Percentiles rank a stretch among this genome's conserved stretches.
phyloP scores from a whole-genome alignment of 2,888 invertebrate genomes.

The Xestia xanthographa region DNA sequence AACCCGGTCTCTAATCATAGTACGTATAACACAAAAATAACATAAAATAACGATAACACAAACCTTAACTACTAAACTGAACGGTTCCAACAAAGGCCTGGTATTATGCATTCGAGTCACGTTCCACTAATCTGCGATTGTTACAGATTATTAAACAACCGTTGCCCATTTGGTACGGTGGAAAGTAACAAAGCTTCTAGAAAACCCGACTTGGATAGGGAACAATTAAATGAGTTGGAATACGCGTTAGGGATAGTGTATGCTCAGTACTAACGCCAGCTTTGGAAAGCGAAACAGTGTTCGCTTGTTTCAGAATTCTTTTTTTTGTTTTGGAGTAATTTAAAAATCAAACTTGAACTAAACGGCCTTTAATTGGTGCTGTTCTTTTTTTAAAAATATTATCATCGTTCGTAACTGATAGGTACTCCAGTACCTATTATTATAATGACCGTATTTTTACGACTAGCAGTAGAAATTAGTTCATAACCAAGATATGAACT shows the following conservation, averaged over 20 bases:
- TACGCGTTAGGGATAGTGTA: slow-evolving; percentile 38
- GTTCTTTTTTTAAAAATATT: background rate
- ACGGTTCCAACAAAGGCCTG: slow-evolving; percentile 66
- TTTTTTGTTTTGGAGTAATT: slow-evolving; percentile 33
- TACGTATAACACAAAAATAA: slow-evolving; percentile 73
- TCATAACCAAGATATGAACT: background rate
- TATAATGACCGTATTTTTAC: background rate
- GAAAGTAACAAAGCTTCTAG: slow-evolving; percentile 71
- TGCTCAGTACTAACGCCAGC: slow-evolving; percentile 15
- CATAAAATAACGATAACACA: slow-evolving; percentile 68
- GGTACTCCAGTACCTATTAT: background rate
- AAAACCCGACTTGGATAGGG: slow-evolving; percentile 70
- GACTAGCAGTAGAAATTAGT: background rate
- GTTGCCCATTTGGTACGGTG: slow-evolving; percentile 72
- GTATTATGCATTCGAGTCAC: slow-evolving; percentile 75
- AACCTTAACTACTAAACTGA: slow-evolving; percentile 65
- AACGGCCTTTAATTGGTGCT: slow-evolving; percentile 8
- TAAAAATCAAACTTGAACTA: slow-evolving; percentile 29
- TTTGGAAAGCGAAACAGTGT: slow-evolving; percentile 13
- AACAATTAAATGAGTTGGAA: slow-evolving; percentile 68
- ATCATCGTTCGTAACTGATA: background rate
- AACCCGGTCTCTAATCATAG: slow-evolving; percentile 69
- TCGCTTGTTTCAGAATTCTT: slow-evolving; percentile 3
- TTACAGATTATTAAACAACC: slow-evolving; percentile 79
- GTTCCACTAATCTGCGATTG: slow-evolving; percentile 77